A percentile compares a stretch with the other conserved stretches of the same genome.
Conservation (phyloP, 2,113 vertebrate genomes). For the Artemisiospiza belli region DNA sequence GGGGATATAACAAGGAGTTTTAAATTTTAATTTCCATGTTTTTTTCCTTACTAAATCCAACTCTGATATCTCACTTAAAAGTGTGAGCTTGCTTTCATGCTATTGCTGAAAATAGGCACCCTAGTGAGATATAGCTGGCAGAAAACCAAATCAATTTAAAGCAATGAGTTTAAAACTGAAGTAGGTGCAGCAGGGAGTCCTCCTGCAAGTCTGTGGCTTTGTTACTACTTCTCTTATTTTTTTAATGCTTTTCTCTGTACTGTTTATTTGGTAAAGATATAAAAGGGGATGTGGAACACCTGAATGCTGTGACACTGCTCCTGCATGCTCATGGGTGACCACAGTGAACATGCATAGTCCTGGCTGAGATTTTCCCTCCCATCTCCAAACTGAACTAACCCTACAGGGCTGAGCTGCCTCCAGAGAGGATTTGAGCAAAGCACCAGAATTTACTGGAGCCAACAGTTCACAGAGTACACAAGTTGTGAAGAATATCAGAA, state of each 20-base stretch:
- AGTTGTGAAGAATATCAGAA: background rate
- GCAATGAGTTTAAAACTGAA: background rate
- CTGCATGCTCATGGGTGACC: background rate
- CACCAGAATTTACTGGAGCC: background rate
- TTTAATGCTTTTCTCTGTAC: background rate
- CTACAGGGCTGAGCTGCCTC: background rate
- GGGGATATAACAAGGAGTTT: background rate
- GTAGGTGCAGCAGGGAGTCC: background rate
- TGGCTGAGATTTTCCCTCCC: background rate
- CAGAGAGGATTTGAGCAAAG: background rate
- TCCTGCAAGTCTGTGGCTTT: background rate
- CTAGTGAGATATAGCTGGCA: background rate
- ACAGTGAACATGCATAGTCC: background rate
- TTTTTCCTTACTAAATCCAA: background rate
- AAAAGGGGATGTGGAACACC: background rate
- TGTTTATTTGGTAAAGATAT: background rate
- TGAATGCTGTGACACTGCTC: background rate
- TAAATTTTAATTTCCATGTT: background rate
- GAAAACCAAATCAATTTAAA: background rate
- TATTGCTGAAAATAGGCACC: background rate
- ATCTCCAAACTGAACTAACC: background rate
- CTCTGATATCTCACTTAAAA: background rate
- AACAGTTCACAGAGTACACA: background rate
- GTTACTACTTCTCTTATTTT: background rate
- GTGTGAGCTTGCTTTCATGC: background rate